phyloP scores from a whole-genome alignment of 2,888 invertebrate genomes.

The Teinopalpus imperialis region DNA sequence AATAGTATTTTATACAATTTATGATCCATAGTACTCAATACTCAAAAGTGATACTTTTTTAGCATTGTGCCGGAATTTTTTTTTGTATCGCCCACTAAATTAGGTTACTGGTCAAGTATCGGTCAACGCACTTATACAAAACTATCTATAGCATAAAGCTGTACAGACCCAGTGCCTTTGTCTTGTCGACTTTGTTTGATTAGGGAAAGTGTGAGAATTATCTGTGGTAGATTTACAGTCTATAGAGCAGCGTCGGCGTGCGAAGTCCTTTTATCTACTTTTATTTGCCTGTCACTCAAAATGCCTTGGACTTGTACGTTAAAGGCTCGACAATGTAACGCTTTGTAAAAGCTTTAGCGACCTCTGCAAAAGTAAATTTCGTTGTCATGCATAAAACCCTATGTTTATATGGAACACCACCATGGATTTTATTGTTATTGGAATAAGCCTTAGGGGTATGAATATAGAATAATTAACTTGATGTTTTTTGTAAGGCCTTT shows the following conservation, averaged over 20 bases:
- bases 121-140: constrained; percentile 17
- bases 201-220: constrained; percentile 62
- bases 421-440: constrained; percentile 37
- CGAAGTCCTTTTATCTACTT: constrained; percentile 60
- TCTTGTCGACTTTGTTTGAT: constrained; percentile 40
- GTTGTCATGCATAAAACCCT: constrained; percentile 72
- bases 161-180: constrained; percentile 32
- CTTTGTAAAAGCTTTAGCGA: constrained; percentile 66
- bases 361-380: constrained; percentile 67
- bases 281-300: constrained; percentile 77
- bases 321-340: constrained; percentile 65
- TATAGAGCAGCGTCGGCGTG: constrained; percentile 38
- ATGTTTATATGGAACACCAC: constrained; percentile 56
- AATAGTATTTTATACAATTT: too few relatives aligned
- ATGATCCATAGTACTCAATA: too few relatives aligned
- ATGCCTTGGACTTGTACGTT: constrained; percentile 56
- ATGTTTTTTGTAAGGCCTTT: constrained; percentile 34
- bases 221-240: constrained; percentile 34
- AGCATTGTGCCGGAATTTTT: too few relatives aligned
- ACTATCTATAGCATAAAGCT: constrained; percentile 9
- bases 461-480: constrained; percentile 43
- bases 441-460: constrained; percentile 31
- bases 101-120: background rate
- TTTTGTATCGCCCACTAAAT: too few relatives aligned
- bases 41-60: too few relatives aligned